Percentiles rank a stretch among this genome's conserved stretches.
These are phyloP conservation scores for Chymomyza procnemis DNA, from an alignment of 2,888 invertebrate genomes.

Conservation along the genomic window DNA sequence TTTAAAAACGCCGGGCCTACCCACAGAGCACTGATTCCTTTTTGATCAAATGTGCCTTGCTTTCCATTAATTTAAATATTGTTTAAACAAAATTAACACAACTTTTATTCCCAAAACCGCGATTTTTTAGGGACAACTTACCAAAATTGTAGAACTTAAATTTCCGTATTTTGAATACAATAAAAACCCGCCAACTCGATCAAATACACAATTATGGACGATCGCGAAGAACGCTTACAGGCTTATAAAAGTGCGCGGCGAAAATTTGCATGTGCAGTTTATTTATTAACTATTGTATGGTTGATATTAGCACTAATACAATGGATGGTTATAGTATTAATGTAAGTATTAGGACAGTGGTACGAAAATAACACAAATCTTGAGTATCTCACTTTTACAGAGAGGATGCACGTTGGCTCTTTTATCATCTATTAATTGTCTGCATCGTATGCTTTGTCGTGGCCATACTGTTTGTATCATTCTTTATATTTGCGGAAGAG, in stretches of 20 bases:
- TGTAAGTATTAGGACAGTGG: constrained; percentile 40
- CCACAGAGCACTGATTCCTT: too few species aligned
- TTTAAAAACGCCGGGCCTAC: too few species aligned
- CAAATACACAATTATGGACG: constrained; percentile 15
- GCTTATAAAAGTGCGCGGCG: constrained; percentile 49
- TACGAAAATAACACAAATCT: not conserved
- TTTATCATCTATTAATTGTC: constrained; percentile 33
- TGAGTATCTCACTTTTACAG: not conserved
- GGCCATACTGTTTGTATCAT: constrained; percentile 38
- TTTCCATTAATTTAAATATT: not conserved
- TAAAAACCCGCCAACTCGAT: not conserved
- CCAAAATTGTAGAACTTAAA: not conserved
- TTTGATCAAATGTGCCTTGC: not conserved
- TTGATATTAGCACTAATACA: constrained; percentile 50
- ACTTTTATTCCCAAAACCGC: not conserved
- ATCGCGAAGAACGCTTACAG: constrained; percentile 1
- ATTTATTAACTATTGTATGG: constrained; percentile 45
- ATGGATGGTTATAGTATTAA: constrained; percentile 40
- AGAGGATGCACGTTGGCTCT: not conserved
- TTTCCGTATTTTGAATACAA: not conserved
- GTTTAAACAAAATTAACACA: not conserved
- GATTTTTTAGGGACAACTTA: too few species aligned
- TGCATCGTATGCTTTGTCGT: constrained; percentile 46
- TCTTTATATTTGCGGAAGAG: constrained; percentile 60
- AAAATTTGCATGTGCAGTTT: constrained; percentile 52